Evolutionary conservation across 1,140 invertebrate genomes (phyloP).

Genomic region (Potamilus streckersoni): DNA sequence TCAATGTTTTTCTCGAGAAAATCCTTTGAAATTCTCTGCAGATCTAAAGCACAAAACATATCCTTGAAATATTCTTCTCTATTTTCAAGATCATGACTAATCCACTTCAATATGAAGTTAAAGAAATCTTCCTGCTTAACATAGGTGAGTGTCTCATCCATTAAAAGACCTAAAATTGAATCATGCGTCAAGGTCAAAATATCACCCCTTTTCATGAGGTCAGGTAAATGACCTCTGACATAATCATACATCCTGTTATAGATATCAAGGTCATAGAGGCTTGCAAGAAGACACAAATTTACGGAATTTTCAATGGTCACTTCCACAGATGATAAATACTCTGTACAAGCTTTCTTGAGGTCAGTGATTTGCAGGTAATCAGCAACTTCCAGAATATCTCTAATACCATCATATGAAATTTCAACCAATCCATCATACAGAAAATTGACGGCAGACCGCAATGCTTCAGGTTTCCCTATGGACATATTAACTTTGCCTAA

Average conservation of each 20-base stretch:
- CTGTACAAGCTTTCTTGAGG: slow-evolving; percentile 43
- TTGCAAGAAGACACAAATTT: slow-evolving; percentile 47
- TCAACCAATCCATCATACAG: slow-evolving; percentile 45
- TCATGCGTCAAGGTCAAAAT: slow-evolving; percentile 44
- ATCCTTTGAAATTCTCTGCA: slow-evolving; percentile 32
- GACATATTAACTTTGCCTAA: slow-evolving; percentile 47
- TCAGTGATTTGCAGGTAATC: slow-evolving; percentile 57
- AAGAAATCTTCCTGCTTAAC: slow-evolving; percentile 46
- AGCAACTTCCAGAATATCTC: slow-evolving; percentile 50
- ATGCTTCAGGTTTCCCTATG: slow-evolving; percentile 42
- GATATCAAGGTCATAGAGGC: slow-evolving; percentile 51
- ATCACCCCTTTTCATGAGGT: slow-evolving; percentile 45
- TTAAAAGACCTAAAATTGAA: slow-evolving; percentile 45
- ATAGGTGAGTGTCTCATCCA: slow-evolving; percentile 46
- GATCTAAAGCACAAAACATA: slow-evolving; percentile 46
- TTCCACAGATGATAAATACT: slow-evolving; percentile 36
- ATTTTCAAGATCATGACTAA: slow-evolving; percentile 37
- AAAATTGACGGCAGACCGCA: slow-evolving; percentile 46
- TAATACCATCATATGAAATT: slow-evolving; percentile 36
- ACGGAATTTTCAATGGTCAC: slow-evolving; percentile 52
- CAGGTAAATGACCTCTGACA: slow-evolving; percentile 46
- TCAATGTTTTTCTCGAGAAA: slow-evolving; percentile 39
- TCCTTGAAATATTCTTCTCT: slow-evolving; percentile 39
- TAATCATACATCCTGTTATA: slow-evolving; percentile 45
- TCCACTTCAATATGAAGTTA: slow-evolving; percentile 50